phyloP scores from a whole-genome alignment of 1,140 invertebrate genomes.

The Diabrotica virgifera region DNA sequence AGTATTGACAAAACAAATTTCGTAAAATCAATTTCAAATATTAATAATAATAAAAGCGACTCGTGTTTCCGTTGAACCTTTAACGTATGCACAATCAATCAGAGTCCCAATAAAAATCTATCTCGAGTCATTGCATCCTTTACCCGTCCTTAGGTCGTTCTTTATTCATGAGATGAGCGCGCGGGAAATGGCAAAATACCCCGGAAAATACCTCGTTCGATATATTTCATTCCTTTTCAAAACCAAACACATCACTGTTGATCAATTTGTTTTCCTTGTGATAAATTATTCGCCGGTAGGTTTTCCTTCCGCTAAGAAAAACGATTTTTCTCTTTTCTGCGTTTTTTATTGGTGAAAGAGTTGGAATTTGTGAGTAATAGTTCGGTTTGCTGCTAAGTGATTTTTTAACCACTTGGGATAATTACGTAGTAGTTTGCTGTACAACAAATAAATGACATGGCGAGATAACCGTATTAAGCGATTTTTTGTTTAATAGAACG shows the following conservation, averaged over 20 bases:
- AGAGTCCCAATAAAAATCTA: neutral
- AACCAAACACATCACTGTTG: conserved; percentile 2
- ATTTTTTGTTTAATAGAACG: too few relatives aligned
- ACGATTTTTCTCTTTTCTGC: neutral
- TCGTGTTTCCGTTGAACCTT: too few relatives aligned
- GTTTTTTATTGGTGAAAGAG: neutral
- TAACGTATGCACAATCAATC: neutral
- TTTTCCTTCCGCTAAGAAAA: neutral
- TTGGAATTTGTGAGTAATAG: neutral
- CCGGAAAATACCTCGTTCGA: neutral
- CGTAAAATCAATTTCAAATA: too few relatives aligned
- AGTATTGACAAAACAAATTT: too few relatives aligned
- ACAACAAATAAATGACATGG: too few relatives aligned
- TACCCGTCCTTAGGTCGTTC: neutral
- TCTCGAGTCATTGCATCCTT: neutral
- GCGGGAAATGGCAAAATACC: neutral
- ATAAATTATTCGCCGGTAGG: neutral
- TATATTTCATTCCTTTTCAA: neutral
- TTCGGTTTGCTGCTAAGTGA: too few relatives aligned
- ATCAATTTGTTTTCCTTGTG: conserved; percentile 2
- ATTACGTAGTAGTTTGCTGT: too few relatives aligned
- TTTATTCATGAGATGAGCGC: neutral
- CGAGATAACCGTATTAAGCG: too few relatives aligned
- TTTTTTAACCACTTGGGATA: too few relatives aligned
- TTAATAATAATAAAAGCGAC: too few relatives aligned